Base-by-base conservation (phyloP, 1,140 invertebrate species). In the Rhopalosiphum maidis region DNA sequence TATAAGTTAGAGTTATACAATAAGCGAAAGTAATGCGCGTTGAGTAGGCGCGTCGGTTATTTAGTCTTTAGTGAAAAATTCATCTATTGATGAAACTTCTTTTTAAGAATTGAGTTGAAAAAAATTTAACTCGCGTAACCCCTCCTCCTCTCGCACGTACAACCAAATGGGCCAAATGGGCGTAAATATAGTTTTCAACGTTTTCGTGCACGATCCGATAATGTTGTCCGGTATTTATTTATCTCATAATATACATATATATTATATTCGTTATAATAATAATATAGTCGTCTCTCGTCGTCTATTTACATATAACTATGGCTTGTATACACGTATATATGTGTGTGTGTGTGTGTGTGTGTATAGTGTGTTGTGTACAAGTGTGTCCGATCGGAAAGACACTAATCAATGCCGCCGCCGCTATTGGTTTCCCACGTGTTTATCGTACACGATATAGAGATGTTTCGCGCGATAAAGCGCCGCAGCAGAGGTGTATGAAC, bases 301-400 rank as follows among this genome's bases (percentile, higher is more conserved):
- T 85, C 83, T 23, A 85, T 85, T 85, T 85, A 85, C 83, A 85
- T 85, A 85, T 9, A 25, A 85, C 41, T 43, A 43, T 85, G 37
- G 37, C 37, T 4, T 43, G 83, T 15, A 15, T 43, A 43, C 37
- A 30, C 37, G 23, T 23, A 77, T 77, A 68, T 55, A 23, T 25
- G 30, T 54, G 7, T 54, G 2, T 41, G 41, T 22, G 2, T 41
- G 8, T 60, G 9, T 68, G 60, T 68, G 37, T 11, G 60, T 68
- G 37, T 11, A 30, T 41, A 6, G 8, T 60, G 9, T 68, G 60
- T 68, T 11, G 60, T 68, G 15, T 35, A 85, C 23, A 43, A 30
- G 41, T 43, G 37, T 37, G 7, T 43, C 83, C 41, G 83, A 85
- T 85, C 83, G 83, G 37, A 85, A 85, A n/a, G n/a, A 85, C 83